Evolutionary conservation across 30 jellyfish, hydroid and myxozoan genomes (phyloP), one percentile per base, ranked within the genome.

Genomic region (Cassiopea xamachana): DNA sequence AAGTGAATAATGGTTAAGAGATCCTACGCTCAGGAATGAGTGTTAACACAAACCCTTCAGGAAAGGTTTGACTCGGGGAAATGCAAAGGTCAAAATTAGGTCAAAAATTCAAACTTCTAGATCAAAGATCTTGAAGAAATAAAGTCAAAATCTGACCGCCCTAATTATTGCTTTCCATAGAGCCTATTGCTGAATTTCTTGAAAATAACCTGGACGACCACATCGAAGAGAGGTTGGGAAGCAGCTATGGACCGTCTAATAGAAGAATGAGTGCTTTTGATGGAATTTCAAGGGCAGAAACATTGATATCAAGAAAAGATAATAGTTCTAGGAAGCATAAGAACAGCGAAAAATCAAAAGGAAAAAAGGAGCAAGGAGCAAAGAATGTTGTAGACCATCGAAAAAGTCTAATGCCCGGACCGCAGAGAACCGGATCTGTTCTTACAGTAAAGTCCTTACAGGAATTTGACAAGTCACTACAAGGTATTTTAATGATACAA

Each of bases 391-490:
- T 58, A 9, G 48, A 27, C 4, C 27, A 27, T 59, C 61, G 15
- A 43, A 50, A 16, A 15, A 84, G 78, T 27, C 50, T 84, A 27
- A 84, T 84, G 92, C 92, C 92, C 44, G 92, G 92, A 15, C 85
- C 91, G 27, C 86, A 71, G 47, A 46, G 86, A 12, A 58, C 76
- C 39, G 79, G 80, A 50, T 49, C 81, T 17, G 79, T 62, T 14
- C 62, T 90, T 27, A 90, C 97, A 60, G 73, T 2, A 81, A 62
- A 77, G 70, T 90, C 93, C n/a, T 77, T 90, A 50, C 75, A 76
- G 49, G 97, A 90, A 71, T 90, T 90, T 74, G 87, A 76, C 45
- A 73, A 82, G 73, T 48, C 97, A 8, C 60, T 84, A 1, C 84
- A 90, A 72, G 97, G 97, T 90, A 70, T 2, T 59, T 50, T 1